Percentiles rank a stretch among this genome's conserved stretches.
phyloP scores from a whole-genome alignment of 2,113 vertebrate genomes.

The Thalassarche chlororhynchos region DNA sequence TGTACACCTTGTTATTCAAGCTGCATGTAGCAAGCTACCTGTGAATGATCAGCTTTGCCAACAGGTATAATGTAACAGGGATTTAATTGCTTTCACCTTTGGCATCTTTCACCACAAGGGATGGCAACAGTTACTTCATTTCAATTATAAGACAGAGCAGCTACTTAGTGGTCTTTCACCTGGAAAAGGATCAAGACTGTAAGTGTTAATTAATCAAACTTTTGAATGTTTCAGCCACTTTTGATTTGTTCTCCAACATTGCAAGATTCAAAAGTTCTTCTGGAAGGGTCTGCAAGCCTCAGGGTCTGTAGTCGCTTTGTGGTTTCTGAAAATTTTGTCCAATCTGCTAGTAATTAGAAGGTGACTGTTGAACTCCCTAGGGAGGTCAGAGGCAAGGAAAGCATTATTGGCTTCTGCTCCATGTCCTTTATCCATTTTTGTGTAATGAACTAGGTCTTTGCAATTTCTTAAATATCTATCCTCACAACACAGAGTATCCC shows the following conservation, averaged over 20 bases:
- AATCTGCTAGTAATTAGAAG: not conserved
- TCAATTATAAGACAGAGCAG: not conserved
- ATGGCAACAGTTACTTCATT: not conserved
- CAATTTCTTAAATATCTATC: not conserved
- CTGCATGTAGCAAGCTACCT: not conserved
- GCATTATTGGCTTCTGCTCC: not conserved
- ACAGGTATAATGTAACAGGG: not conserved
- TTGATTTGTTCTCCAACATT: not conserved
- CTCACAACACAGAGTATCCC: not conserved
- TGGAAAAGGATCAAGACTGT: not conserved
- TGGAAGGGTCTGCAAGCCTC: not conserved
- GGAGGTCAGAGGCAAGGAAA: not conserved
- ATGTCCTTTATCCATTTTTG: not conserved
- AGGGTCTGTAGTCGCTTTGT: accelerated
- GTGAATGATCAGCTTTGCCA: not conserved
- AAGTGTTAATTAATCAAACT: not conserved
- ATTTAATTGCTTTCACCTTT: not conserved
- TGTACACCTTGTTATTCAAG: not conserved
- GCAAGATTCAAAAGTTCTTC: not conserved
- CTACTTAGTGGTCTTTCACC: constrained; percentile 16
- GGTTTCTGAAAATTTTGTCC: not conserved
- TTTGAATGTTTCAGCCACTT: not conserved
- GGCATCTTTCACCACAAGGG: not conserved
- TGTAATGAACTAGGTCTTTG: not conserved
- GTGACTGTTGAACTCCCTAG: not conserved